A percentile compares a stretch with the other conserved stretches of the same genome.
phyloP scores from a whole-genome alignment of 2,888 invertebrate species.

The Clostera curtula region DNA sequence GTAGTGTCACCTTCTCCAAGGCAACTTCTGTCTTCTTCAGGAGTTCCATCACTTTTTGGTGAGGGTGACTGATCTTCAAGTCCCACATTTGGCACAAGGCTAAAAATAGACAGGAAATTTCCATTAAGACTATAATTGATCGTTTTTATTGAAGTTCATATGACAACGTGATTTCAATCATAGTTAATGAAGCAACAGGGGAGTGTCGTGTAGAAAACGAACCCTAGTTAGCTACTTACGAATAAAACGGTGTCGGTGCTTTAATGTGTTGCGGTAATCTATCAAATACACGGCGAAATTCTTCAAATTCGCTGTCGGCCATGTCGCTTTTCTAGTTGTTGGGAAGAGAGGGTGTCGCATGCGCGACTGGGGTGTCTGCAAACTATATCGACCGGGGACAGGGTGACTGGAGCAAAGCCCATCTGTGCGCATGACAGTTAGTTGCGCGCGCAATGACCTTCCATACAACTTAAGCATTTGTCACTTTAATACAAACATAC shows the following conservation, averaged over 20 bases:
- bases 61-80: constrained; percentile 89
- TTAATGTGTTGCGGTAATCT: constrained; percentile 85
- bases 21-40: constrained; percentile 76
- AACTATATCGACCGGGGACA: constrained; percentile 48
- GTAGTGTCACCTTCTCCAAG: constrained; percentile 70
- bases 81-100: constrained; percentile 88
- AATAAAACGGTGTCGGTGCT: constrained; percentile 88
- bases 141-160: constrained; percentile 16
- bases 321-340: constrained; percentile 86
- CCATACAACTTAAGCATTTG: constrained; percentile 23
- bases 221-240: too few species aligned
- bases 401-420: constrained; percentile 11
- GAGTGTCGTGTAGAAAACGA: too few species aligned
- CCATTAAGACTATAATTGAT: constrained; percentile 1
- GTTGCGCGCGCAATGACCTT: constrained; percentile 32
- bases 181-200: too few species aligned
- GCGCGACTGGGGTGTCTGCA: constrained; percentile 39
- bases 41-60: constrained; percentile 82
- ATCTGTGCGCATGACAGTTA: constrained; percentile 31
- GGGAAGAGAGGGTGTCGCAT: constrained; percentile 41
- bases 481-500: constrained; percentile 22
- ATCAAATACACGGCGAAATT: constrained; percentile 91
- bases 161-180: constrained; percentile 24
- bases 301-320: constrained; percentile 96
- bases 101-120: constrained; percentile 13